phyloP scores from a whole-genome alignment of 2,888 invertebrate species.

The Anarsia innoxiella region DNA sequence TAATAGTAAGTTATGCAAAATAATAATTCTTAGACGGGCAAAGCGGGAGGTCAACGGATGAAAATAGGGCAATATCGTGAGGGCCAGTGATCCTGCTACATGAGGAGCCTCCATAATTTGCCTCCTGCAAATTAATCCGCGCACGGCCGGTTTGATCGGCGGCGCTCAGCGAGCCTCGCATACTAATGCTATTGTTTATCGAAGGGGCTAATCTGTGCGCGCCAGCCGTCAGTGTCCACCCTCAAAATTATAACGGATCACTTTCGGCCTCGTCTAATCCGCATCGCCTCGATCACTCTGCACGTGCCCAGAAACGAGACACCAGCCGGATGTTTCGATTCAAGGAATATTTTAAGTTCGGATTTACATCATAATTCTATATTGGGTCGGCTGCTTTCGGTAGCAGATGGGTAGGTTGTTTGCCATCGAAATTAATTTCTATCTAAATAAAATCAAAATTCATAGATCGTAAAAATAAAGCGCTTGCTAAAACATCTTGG shows the following conservation, averaged over 20 bases:
- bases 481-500: not conserved
- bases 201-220: constrained; percentile 74
- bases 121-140: constrained; percentile 73
- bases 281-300: constrained; percentile 20
- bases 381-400: too few relatives aligned
- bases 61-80: constrained; percentile 60
- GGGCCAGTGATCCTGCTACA: constrained; percentile 34
- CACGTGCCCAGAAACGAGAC: constrained; percentile 15
- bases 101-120: constrained; percentile 58
- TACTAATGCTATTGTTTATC: constrained; percentile 76
- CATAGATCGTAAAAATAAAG: not conserved
- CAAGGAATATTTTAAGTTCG: too few relatives aligned
- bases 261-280: constrained; percentile 66
- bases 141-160: constrained; percentile 67
- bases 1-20: too few relatives aligned
- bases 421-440: too few relatives aligned
- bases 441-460: too few relatives aligned
- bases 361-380: constrained; percentile 2
- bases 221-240: constrained; percentile 72
- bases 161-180: constrained; percentile 70
- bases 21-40: too few relatives aligned
- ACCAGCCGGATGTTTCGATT: constrained; percentile 11
- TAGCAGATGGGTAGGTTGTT: too few relatives aligned
- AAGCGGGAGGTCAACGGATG: too few relatives aligned
- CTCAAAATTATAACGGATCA: constrained; percentile 71